Evolutionary conservation across 2,797 vertebrate species (phyloP).

Genomic region (Amblyopsis hoosieri): DNA sequence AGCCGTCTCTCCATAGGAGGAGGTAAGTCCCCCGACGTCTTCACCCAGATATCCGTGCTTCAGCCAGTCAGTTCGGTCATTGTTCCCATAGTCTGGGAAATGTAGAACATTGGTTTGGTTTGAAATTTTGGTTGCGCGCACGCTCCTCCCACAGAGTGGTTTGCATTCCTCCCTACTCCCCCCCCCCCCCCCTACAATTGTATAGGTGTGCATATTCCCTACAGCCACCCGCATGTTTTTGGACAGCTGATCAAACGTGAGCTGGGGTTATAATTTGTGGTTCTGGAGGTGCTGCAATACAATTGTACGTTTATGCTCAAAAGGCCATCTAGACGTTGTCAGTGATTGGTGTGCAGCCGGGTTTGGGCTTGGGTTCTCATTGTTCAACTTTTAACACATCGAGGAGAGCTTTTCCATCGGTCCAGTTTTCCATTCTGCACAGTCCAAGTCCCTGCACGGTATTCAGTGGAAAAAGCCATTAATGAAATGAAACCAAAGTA

Average conservation of each 20-base stretch:
- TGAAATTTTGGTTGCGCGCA: too few relatives aligned
- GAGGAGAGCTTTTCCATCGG: not conserved
- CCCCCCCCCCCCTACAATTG: too few relatives aligned
- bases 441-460: constrained; percentile 7
- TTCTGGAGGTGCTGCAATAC: too few relatives aligned
- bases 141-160: too few relatives aligned
- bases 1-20: constrained; percentile 48
- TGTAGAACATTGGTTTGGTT: too few relatives aligned
- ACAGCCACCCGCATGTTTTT: too few relatives aligned
- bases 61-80: too few relatives aligned
- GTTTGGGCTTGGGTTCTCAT: not conserved
- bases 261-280: too few relatives aligned
- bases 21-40: constrained; percentile 38
- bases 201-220: too few relatives aligned
- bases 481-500: constrained; percentile 18
- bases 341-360: not conserved
- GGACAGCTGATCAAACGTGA: too few relatives aligned
- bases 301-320: not conserved
- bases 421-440: constrained; percentile 14
- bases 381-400: not conserved
- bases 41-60: not conserved
- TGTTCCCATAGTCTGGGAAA: too few relatives aligned
- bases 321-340: not conserved
- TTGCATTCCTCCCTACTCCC: too few relatives aligned
- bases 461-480: constrained; percentile 30